These are phyloP conservation scores for Chaenodraco wilsoni DNA, from an alignment of 2,797 vertebrate species.

Conservation along the genomic window DNA sequence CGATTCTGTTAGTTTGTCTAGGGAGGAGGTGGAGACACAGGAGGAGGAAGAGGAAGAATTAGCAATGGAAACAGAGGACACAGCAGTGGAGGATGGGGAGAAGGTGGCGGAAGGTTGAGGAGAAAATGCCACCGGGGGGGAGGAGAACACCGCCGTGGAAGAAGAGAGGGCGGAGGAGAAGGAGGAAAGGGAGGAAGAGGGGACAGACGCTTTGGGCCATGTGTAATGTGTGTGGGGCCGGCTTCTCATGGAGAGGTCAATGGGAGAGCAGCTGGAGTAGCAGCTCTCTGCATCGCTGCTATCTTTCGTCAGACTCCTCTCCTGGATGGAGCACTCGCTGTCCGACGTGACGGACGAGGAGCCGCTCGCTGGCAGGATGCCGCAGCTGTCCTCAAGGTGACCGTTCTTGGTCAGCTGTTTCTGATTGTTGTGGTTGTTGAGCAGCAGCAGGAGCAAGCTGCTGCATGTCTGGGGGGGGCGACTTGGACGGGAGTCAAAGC, in stretches of 20 bases:
- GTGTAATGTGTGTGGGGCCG: constrained; percentile 83
- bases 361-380: constrained; percentile 87
- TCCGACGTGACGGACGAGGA: constrained; percentile 89
- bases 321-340: constrained; percentile 93
- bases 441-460: constrained; percentile 94
- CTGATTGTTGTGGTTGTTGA: constrained; percentile 95
- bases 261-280: constrained; percentile 95
- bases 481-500: constrained; percentile 85
- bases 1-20: constrained; percentile 94
- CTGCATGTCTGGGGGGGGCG: constrained; percentile 92
- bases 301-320: constrained; percentile 93
- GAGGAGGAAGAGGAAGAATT: constrained; percentile 77
- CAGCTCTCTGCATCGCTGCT: constrained; percentile 95
- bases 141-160: constrained; percentile 63
- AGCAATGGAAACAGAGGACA: constrained; percentile 60
- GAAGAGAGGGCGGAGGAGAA: constrained; percentile 78
- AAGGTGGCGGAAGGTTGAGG: constrained; percentile 67
- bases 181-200: constrained; percentile 70
- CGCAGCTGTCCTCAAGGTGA: constrained; percentile 86
- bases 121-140: constrained; percentile 68
- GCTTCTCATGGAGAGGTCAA: constrained; percentile 96
- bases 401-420: constrained; percentile 88
- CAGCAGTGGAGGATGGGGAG: constrained; percentile 57
- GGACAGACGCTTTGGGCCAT: constrained; percentile 77
- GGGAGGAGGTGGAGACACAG: constrained; percentile 77